Percentiles rank a stretch among this genome's conserved stretches.
These are phyloP conservation scores for Muschampia plurimacula DNA, from an alignment of 2,888 invertebrate species.

Conservation along the genomic window DNA sequence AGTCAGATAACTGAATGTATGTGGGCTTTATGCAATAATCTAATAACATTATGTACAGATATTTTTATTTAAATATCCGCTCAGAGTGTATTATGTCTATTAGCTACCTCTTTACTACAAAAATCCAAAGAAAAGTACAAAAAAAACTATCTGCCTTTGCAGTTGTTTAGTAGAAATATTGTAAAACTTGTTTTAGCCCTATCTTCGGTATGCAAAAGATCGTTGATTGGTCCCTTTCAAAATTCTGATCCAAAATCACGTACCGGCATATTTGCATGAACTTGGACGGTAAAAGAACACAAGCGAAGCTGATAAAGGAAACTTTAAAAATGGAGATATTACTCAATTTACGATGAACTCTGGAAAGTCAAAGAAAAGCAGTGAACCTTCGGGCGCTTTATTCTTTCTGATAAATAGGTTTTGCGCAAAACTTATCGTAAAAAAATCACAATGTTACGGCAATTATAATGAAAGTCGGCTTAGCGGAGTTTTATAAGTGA, in stretches of 20 bases:
- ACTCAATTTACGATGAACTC: slow-evolving; percentile 41
- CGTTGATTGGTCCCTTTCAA: slow-evolving; percentile 1
- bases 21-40: no score
- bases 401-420: slow-evolving; percentile 45
- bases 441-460: slow-evolving; percentile 38
- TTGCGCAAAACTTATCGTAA: slow-evolving; percentile 42
- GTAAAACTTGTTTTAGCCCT: background rate
- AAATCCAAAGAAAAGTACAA: no score
- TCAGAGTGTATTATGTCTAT: no score
- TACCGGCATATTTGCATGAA: slow-evolving; percentile 37
- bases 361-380: slow-evolving; percentile 38
- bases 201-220: background rate
- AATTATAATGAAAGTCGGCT: slow-evolving; percentile 40
- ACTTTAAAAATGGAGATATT: slow-evolving; percentile 38
- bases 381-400: slow-evolving; percentile 36
- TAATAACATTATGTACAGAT: no score
- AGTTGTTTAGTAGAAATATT: no score
- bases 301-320: slow-evolving; percentile 33
- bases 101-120: no score
- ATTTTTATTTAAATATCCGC: no score
- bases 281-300: slow-evolving; percentile 33
- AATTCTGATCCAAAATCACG: slow-evolving; percentile 11
- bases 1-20: no score
- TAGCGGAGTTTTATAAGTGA: slow-evolving; percentile 36
- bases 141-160: no score